Percentiles rank a stretch among this genome's conserved stretches.
Conservation (phyloP, 2,888 invertebrate genomes). For the Coecobrya sp. region DNA sequence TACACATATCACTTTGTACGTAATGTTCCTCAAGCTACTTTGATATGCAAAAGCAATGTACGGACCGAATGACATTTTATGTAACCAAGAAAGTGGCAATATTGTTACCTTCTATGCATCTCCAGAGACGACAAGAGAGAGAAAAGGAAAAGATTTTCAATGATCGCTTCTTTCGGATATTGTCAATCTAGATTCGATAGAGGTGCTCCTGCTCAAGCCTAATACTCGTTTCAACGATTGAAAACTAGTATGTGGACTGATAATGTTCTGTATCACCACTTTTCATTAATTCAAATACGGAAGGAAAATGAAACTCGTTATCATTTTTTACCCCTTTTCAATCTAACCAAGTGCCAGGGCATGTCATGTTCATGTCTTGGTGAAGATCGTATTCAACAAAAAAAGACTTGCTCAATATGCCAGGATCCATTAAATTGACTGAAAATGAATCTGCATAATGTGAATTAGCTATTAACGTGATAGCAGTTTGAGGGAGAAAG, state of each 20-base stretch:
- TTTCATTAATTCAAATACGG: constrained; percentile 68
- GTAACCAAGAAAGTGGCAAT: constrained; percentile 79
- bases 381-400: background rate
- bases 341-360: constrained; percentile 23
- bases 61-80: constrained; percentile 64
- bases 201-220: background rate
- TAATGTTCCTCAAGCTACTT: constrained; percentile 2
- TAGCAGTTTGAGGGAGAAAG: too few species aligned
- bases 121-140: constrained; percentile 61
- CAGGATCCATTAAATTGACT: constrained; percentile 58
- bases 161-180: constrained; percentile 59
- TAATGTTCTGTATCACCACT: background rate
- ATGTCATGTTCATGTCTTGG: constrained; percentile 26
- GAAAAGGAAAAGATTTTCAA: constrained; percentile 60
- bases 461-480: background rate
- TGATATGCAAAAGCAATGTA: background rate
- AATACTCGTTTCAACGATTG: background rate
- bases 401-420: background rate
- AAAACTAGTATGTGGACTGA: background rate
- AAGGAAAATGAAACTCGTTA: constrained; percentile 39
- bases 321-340: constrained; percentile 56
- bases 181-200: constrained; percentile 39
- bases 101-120: constrained; percentile 79
- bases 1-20: background rate
- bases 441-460: constrained; percentile 55